A percentile compares a stretch with the other conserved stretches of the same genome.
phyloP scores from a whole-genome alignment of 2,888 invertebrate genomes.

The Pristionchus exspectatus region DNA sequence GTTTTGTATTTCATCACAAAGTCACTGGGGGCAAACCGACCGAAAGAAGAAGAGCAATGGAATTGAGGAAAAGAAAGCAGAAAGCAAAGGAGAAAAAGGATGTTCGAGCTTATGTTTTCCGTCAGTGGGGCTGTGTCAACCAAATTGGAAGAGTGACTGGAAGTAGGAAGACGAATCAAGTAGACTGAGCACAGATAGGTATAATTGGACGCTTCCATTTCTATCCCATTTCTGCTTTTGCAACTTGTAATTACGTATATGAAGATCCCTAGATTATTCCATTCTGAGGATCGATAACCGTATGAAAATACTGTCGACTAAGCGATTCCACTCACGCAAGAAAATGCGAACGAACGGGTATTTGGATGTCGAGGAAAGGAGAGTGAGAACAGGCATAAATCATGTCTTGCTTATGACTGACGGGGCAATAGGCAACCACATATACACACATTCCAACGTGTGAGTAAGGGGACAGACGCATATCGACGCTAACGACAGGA shows the following conservation, averaged over 20 bases:
- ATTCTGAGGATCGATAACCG: neutral
- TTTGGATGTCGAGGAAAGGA: neutral
- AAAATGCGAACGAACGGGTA: neutral
- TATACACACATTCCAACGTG: neutral
- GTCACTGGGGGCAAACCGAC: slow-evolving; percentile 28
- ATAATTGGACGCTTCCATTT: neutral
- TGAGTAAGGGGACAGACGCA: neutral
- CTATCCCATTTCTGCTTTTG: too few species aligned
- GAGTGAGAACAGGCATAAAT: slow-evolving; percentile 24
- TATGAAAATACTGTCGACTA: neutral
- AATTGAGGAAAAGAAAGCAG: slow-evolving; percentile 4
- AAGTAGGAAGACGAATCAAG: neutral
- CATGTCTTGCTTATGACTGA: slow-evolving; percentile 1
- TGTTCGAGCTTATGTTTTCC: slow-evolving; percentile 48
- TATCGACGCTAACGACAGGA: slow-evolving; percentile 17
- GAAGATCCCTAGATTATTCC: neutral
- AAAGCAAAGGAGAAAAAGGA: neutral
- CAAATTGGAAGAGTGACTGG: neutral
- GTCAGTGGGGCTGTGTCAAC: slow-evolving; percentile 16
- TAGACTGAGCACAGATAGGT: neutral
- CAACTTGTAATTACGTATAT: neutral
- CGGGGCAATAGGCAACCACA: neutral
- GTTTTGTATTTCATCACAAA: slow-evolving; percentile 27
- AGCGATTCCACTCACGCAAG: slow-evolving; percentile 36
- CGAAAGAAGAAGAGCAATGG: neutral